Evolutionary conservation across 2,113 vertebrate genomes (phyloP).

Genomic region (Perca flavescens): DNA sequence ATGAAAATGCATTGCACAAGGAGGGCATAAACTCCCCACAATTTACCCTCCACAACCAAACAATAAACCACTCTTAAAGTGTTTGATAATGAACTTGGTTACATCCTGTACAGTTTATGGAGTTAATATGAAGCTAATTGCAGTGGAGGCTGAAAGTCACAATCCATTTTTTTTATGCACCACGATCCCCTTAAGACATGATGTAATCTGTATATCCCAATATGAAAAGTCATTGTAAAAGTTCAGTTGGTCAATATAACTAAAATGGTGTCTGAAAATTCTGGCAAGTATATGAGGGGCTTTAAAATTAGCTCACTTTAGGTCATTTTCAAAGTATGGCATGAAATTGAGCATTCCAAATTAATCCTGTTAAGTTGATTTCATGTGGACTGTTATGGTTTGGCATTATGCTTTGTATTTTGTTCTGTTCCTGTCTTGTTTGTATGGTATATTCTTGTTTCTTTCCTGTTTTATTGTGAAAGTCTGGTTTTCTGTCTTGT

Average conservation of each 20-base stretch:
- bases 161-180: neutral
- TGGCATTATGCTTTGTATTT: too few species aligned
- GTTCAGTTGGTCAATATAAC: neutral
- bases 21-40: too few species aligned
- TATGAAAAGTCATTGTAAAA: neutral
- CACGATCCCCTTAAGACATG: neutral
- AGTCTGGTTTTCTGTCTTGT: too few species aligned
- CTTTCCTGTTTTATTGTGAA: too few species aligned
- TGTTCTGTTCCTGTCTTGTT: too few species aligned
- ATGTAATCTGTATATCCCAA: neutral
- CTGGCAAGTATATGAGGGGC: neutral
- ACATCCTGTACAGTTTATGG: neutral
- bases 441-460: too few species aligned
- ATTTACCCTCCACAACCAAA: neutral
- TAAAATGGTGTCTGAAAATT: neutral
- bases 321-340: slow-evolving; percentile 14
- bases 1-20: too few species aligned
- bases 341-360: slow-evolving; percentile 3
- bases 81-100: neutral
- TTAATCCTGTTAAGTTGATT: slow-evolving; percentile 29
- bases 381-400: neutral
- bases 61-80: neutral
- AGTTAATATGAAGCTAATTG: neutral
- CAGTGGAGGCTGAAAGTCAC: neutral
- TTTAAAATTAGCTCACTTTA: neutral